Conservation (phyloP, 92 coral and sea anemone species). For the Zoanthus gigantus region DNA sequence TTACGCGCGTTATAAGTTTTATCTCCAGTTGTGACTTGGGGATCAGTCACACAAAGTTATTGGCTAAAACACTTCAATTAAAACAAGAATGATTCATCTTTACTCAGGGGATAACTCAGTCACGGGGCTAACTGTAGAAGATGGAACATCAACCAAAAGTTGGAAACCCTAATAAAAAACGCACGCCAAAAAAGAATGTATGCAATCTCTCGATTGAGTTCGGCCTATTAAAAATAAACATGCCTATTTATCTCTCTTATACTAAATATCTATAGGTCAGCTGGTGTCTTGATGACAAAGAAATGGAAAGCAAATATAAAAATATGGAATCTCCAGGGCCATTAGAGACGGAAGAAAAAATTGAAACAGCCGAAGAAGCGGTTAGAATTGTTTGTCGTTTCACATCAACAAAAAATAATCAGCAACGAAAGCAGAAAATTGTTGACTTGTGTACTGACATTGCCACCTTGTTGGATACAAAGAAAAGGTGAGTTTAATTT, state of each 20-base stretch:
- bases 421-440: slow-evolving; percentile 60
- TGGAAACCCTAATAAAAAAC: neutral
- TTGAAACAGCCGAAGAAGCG: slow-evolving; percentile 78
- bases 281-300: slow-evolving; percentile 32
- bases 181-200: slow-evolving; percentile 24
- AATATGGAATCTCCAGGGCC: slow-evolving; percentile 20
- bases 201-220: neutral
- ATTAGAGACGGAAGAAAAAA: slow-evolving; percentile 17
- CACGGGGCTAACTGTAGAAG: neutral
- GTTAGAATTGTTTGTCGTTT: slow-evolving; percentile 73
- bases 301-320: neutral
- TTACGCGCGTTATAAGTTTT: neutral
- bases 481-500: slow-evolving; percentile 50
- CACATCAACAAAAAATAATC: slow-evolving; percentile 54
- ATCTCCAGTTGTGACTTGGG: slow-evolving; percentile 1
- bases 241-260: neutral
- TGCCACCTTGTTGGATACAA: slow-evolving; percentile 71
- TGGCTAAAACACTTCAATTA: slow-evolving; percentile 13
- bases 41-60: neutral
- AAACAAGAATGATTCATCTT: neutral
- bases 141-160: neutral
- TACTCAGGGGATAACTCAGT: neutral
- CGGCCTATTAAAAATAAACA: neutral
- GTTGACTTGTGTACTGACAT: slow-evolving; percentile 88
- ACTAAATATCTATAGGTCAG: slow-evolving; percentile 16